Conservation (phyloP, 1,140 invertebrate genomes). For the Macrosteles quadrilineatus region DNA sequence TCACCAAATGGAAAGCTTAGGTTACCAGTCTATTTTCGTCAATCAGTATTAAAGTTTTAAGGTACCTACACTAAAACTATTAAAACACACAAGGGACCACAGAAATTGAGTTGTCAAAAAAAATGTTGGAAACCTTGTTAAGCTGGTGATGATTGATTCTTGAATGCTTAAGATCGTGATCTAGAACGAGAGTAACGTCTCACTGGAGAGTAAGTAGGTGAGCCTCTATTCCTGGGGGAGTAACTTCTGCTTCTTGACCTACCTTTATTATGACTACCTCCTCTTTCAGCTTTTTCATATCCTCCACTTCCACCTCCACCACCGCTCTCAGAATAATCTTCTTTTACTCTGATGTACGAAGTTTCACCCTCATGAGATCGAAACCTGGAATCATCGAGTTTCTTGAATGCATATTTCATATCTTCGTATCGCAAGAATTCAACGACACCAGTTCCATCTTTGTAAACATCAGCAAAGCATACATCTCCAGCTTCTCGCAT, state of each 20-base stretch:
- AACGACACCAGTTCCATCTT: conserved; percentile 97
- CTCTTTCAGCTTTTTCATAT: conserved; percentile 50
- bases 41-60: too few relatives aligned
- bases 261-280: conserved; percentile 58
- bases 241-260: conserved; percentile 79
- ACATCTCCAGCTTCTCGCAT: conserved; percentile 99
- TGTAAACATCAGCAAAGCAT: conserved; percentile 98
- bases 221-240: conserved; percentile 78
- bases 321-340: conserved; percentile 73
- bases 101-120: too few relatives aligned
- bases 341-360: conserved; percentile 92
- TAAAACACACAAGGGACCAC: too few relatives aligned
- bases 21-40: too few relatives aligned
- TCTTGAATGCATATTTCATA: conserved; percentile 99
- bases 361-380: conserved; percentile 66
- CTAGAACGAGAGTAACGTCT: conserved; percentile 78
- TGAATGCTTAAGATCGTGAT: conserved; percentile 58
- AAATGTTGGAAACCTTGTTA: too few relatives aligned
- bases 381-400: conserved; percentile 96
- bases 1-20: too few relatives aligned
- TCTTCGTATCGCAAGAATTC: conserved; percentile 97
- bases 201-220: conserved; percentile 83
- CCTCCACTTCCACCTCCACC: conserved; percentile 54
- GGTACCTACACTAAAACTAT: too few relatives aligned
- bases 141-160: too few relatives aligned